phyloP scores from a whole-genome alignment of 2,113 vertebrate species.

The Semicossyphus pulcher region DNA sequence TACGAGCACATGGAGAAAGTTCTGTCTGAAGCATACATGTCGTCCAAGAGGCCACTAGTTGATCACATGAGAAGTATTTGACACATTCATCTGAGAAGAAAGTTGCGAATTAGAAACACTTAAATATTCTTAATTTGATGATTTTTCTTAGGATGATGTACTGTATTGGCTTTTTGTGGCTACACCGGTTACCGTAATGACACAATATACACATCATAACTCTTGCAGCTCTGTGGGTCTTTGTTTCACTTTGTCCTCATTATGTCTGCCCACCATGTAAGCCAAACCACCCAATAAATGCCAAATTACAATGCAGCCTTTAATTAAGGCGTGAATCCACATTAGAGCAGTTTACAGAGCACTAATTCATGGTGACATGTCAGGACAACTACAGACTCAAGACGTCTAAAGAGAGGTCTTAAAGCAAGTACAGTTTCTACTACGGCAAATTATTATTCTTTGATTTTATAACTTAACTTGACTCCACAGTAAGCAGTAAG shows the following conservation, averaged over 20 bases:
- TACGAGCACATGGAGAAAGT: too few relatives aligned
- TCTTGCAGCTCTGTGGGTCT: conserved; percentile 7
- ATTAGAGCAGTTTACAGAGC: not conserved
- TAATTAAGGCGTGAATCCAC: conserved; percentile 1
- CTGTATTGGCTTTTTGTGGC: conserved; percentile 1
- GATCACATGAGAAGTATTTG: too few relatives aligned
- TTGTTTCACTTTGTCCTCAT: conserved; percentile 26
- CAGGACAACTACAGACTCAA: not conserved
- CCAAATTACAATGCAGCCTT: conserved; percentile 18
- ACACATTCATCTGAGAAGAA: too few relatives aligned
- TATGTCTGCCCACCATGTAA: not conserved
- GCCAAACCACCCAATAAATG: conserved; percentile 30
- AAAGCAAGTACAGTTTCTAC: not conserved
- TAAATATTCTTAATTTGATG: not conserved
- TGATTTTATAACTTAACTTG: too few relatives aligned
- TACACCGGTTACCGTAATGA: conserved; percentile 1
- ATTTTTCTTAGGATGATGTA: too few relatives aligned
- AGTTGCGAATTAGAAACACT: conserved; percentile 1
- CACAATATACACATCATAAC: conserved; percentile 2
- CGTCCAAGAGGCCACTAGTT: too few relatives aligned
- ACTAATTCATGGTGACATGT: not conserved
- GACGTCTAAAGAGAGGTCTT: not conserved
- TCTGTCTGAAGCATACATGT: too few relatives aligned
- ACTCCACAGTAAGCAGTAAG: too few relatives aligned
- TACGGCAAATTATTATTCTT: too few relatives aligned